These are phyloP conservation scores for Petroica traversi DNA, from an alignment of 2,113 vertebrate genomes.

Conservation along the genomic window DNA sequence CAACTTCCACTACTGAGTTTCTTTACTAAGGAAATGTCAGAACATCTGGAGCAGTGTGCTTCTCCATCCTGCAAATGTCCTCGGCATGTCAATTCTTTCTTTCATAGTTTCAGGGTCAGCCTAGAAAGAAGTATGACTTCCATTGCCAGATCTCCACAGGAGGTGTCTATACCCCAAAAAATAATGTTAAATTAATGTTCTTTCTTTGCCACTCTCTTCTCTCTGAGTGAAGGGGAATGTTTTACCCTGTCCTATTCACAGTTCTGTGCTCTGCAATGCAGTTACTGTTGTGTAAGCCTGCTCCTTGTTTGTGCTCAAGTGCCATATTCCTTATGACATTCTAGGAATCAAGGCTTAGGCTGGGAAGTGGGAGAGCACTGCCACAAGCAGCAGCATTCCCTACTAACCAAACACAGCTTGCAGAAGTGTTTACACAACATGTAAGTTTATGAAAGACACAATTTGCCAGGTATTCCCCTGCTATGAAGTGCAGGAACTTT, in stretches of 20 bases:
- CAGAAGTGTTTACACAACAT: not conserved
- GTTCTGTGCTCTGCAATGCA: not conserved
- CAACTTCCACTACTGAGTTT: not conserved
- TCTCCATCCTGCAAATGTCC: not conserved
- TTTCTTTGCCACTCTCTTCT: not conserved
- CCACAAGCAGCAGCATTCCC: not conserved
- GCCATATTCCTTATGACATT: not conserved
- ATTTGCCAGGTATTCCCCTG: not conserved
- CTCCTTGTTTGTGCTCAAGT: not conserved
- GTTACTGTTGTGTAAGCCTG: not conserved
- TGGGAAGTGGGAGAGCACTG: not conserved
- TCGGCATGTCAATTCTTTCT: not conserved
- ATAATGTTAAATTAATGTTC: not conserved
- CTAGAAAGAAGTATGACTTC: not conserved
- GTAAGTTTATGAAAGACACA: not conserved
- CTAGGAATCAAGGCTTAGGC: not conserved
- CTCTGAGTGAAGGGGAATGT: not conserved
- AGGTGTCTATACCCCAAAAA: not conserved
- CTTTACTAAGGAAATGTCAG: constrained; percentile 2
- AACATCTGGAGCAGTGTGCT: not conserved
- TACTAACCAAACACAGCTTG: not conserved
- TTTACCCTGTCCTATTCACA: not conserved
- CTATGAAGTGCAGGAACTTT: not conserved
- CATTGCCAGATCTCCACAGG: not conserved
- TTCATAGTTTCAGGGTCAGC: not conserved